Evolutionary conservation across 2,888 invertebrate species (phyloP).

Genomic region (Lagria hirta): DNA sequence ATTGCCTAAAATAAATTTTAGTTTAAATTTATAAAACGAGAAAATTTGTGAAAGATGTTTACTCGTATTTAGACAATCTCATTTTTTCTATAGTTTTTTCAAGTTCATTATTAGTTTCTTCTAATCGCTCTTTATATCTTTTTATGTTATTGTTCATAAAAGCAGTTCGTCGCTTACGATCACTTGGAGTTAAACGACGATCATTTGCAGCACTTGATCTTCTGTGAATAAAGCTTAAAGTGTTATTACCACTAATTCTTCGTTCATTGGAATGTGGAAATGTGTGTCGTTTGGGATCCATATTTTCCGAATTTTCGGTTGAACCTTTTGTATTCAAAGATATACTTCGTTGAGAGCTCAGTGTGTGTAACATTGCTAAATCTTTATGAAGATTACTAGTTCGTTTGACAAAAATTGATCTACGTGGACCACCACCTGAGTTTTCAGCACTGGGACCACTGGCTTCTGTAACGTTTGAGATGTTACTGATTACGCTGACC

Average conservation of each 20-base stretch:
- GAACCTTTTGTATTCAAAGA: conserved; percentile 5
- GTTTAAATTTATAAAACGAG: conserved; percentile 4
- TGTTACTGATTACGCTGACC: too few species aligned
- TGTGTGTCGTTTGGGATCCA: conserved; percentile 17
- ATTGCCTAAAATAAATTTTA: conserved; percentile 59
- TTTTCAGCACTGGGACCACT: not conserved
- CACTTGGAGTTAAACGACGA: conserved; percentile 36
- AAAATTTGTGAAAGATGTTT: too few species aligned
- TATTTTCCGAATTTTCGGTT: not conserved
- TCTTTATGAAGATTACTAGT: conserved; percentile 5
- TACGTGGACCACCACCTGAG: not conserved
- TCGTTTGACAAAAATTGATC: conserved; percentile 6
- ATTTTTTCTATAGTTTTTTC: conserved; percentile 78
- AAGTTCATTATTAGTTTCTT: conserved; percentile 75
- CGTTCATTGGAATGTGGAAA: conserved; percentile 20
- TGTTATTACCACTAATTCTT: conserved; percentile 30
- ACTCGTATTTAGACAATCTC: conserved; percentile 80
- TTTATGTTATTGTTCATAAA: conserved; percentile 71
- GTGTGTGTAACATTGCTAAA: not conserved
- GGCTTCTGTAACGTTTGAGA: not conserved
- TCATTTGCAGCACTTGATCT: conserved; percentile 33
- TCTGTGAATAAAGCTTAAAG: conserved; percentile 26
- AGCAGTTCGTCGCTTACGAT: conserved; percentile 59
- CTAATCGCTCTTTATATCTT: conserved; percentile 66
- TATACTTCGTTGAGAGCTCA: conserved; percentile 1